Evolutionary conservation across 2,113 vertebrate genomes (phyloP), one percentile per base, ranked within the genome.

Genomic region (Oryzias curvinotus): DNA sequence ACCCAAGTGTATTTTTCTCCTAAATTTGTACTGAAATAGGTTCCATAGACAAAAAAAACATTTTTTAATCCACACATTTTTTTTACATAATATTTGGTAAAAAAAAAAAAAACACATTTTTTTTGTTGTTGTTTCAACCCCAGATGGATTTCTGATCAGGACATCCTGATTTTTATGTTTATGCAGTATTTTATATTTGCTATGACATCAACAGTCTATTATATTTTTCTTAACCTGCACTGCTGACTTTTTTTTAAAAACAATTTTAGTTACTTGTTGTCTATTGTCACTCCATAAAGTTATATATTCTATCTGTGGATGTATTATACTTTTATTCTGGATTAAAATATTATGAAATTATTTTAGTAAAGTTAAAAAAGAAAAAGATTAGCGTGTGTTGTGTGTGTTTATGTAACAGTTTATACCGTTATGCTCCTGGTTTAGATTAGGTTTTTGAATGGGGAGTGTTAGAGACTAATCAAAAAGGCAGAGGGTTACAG

Each of bases 251-350:
- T 18, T 66, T 73, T 72, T 57, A 25, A 36, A 36, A 36, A 36
- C 36, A 49, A 54, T 59, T 78, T 62, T 52, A 77, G 65, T 49
- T 65, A 70, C 78, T 78, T 61, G 25, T 48, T 30, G 75, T 85
- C 84, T 78, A 81, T 78, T 80, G 54, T 69, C 45, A 62, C 56
- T 63, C 54, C 44, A n/a, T 18, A 62, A 72, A 78, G 72, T 76
- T 72, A 69, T 49, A 67, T 54, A 75, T 51, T 62, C 67, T 60
- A 70, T 72, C 36, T 44, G 76, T 83, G 81, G 88, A 87, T 91
- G 89, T 90, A 89, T 85, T 46, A 88, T 88, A 88, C 85, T 85
- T 75, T 77, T 72, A 52, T 67, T 26, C 64, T 75, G 45, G 65
- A 80, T 63, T 75, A 25, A 65, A 73, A 69, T 46, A 59, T 25